phyloP scores from a whole-genome alignment of 2,797 vertebrate genomes.

The Microcaecilia unicolor region DNA sequence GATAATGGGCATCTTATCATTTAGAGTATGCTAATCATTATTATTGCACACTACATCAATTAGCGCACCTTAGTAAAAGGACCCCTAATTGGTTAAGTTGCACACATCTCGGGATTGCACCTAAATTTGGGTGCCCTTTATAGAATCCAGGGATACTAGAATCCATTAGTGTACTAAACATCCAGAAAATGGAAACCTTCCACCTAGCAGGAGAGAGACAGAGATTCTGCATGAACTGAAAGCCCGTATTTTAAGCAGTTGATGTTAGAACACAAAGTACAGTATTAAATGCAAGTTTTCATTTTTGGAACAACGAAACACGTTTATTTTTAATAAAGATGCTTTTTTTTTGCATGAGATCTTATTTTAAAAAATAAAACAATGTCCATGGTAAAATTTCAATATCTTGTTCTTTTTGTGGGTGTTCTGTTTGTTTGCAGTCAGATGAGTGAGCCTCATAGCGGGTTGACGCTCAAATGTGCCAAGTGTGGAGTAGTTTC shows the following conservation, averaged over 20 bases:
- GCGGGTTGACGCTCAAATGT: constrained; percentile 99
- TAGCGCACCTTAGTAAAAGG: no score
- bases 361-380: constrained; percentile 51
- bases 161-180: constrained; percentile 34
- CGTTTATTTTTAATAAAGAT: constrained; percentile 48
- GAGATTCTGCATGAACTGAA: constrained; percentile 35
- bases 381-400: constrained; percentile 62
- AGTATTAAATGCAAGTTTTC: constrained; percentile 7
- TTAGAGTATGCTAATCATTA: no score
- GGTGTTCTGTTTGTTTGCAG: constrained; percentile 92
- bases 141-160: no score
- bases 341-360: constrained; percentile 57
- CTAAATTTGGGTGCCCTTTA: no score
- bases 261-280: constrained; percentile 22
- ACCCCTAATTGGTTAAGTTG: no score
- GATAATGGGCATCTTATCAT: no score
- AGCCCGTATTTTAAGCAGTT: constrained; percentile 28
- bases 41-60: no score
- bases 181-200: constrained; percentile 18
- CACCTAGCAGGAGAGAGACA: constrained; percentile 21
- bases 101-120: no score
- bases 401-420: constrained; percentile 74
- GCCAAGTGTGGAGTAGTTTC: constrained; percentile 99
- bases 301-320: constrained; percentile 29
- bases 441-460: constrained; percentile 99